Conservation (phyloP, 2,888 invertebrate species). For the Ectemnius cavifrons region DNA sequence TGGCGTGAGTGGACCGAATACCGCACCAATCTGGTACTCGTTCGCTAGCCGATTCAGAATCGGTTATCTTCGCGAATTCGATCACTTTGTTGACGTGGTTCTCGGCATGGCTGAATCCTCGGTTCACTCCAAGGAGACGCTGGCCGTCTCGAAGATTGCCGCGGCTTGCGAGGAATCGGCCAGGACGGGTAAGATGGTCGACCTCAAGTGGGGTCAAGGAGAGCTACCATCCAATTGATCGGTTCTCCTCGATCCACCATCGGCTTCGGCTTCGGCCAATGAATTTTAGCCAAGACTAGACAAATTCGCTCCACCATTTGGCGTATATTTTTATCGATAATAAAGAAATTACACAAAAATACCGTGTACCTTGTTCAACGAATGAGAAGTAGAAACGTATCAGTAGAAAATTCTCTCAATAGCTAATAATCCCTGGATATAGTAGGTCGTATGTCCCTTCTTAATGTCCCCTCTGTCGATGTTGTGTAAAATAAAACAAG, state of each 20-base stretch:
- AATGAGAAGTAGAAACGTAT: slow-evolving; percentile 37
- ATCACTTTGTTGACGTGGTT: slow-evolving; percentile 82
- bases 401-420: slow-evolving; percentile 47
- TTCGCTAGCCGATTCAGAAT: slow-evolving; percentile 81
- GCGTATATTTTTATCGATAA: slow-evolving; percentile 42
- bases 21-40: slow-evolving; percentile 81
- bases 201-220: slow-evolving; percentile 79
- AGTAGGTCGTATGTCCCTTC: too few species aligned
- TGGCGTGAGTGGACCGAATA: slow-evolving; percentile 76
- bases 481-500: too few species aligned
- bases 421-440: neutral
- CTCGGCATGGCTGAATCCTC: slow-evolving; percentile 77
- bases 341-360: slow-evolving; percentile 59
- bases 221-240: slow-evolving; percentile 72
- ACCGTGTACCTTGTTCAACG: slow-evolving; percentile 39
- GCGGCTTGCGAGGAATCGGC: slow-evolving; percentile 81
- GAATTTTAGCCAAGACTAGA: neutral
- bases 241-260: too few species aligned
- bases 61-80: slow-evolving; percentile 80
- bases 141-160: slow-evolving; percentile 82
- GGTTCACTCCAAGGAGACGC: slow-evolving; percentile 79
- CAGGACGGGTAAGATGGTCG: slow-evolving; percentile 79
- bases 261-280: neutral
- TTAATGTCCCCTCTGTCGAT: too few species aligned
- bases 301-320: slow-evolving; percentile 27